Evolutionary conservation across 2,888 invertebrate species (phyloP).

Genomic region (Oxycera nigricornis): DNA sequence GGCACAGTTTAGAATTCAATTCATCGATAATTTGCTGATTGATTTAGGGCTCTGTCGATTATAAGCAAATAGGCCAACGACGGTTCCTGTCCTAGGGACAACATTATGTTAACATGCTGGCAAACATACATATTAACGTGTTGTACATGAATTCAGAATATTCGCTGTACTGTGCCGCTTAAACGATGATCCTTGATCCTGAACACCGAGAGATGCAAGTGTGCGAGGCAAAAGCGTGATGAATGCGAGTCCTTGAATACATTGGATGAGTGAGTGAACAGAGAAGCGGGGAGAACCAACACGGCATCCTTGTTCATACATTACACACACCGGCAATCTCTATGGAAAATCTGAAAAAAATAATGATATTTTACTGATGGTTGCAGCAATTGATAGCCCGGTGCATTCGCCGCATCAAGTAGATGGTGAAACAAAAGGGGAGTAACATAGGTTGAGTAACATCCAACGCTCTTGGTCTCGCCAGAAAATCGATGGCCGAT

Average conservation of each 20-base stretch:
- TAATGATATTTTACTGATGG: conserved; percentile 24
- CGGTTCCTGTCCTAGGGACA: neutral
- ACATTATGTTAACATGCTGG: conserved; percentile 30
- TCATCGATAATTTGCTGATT: conserved; percentile 41
- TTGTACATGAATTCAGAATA: conserved; percentile 4
- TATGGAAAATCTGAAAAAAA: conserved; percentile 1
- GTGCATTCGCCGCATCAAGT: neutral
- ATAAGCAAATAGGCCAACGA: neutral
- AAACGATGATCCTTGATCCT: conserved; percentile 28
- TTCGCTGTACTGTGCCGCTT: conserved; percentile 22
- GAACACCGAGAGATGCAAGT: neutral
- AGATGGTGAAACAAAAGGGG: neutral
- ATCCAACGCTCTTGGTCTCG: neutral
- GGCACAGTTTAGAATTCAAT: conserved; percentile 36
- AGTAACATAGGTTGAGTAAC: neutral
- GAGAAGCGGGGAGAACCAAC: neutral
- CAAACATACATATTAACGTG: conserved; percentile 30
- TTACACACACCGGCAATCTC: neutral
- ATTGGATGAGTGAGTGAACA: neutral
- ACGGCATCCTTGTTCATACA: neutral
- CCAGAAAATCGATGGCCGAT: conserved; percentile 37
- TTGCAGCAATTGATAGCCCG: conserved; percentile 28
- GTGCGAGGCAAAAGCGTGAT: neutral
- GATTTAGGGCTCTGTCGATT: conserved; percentile 35
- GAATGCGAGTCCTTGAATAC: conserved; percentile 19